A percentile compares a stretch with the other conserved stretches of the same genome.
phyloP scores from a whole-genome alignment of 2,797 vertebrate genomes.

The Alectoris magna region DNA sequence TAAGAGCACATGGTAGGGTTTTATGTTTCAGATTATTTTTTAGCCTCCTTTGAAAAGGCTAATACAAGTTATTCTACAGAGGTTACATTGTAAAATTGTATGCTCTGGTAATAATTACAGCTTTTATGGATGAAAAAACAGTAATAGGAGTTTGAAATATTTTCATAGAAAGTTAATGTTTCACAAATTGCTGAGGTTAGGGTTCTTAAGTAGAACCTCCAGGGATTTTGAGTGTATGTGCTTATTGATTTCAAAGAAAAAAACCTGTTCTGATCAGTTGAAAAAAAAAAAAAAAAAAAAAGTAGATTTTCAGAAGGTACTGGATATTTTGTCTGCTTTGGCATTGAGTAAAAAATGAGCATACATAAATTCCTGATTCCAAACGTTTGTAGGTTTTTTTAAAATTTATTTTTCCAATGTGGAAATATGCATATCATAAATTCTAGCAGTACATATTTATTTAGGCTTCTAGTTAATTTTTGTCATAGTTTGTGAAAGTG shows the following conservation, averaged over 20 bases:
- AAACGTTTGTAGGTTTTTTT: not conserved
- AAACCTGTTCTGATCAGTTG: not conserved
- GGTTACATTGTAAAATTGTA: not conserved
- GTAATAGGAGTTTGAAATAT: not conserved
- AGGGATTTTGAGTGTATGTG: not conserved
- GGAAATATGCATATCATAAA: not conserved
- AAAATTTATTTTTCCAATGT: not conserved
- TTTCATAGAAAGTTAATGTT: not conserved
- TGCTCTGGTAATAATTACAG: not conserved
- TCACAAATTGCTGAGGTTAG: not conserved
- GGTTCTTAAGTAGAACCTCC: not conserved
- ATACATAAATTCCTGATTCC: not conserved
- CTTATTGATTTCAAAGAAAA: not conserved
- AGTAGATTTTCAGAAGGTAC: not conserved
- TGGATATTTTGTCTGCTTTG: not conserved
- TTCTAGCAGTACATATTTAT: not conserved
- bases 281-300: not conserved
- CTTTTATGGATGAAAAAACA: not conserved
- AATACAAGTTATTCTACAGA: not conserved
- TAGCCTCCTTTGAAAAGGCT: not conserved
- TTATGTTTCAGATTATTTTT: not conserved
- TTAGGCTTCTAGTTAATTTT: not conserved
- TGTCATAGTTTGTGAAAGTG: not conserved
- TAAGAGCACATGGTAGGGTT: not conserved
- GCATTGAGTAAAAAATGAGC: not conserved